phyloP scores from a whole-genome alignment of 2,113 vertebrate species.

The Phrynosoma platyrhinos region DNA sequence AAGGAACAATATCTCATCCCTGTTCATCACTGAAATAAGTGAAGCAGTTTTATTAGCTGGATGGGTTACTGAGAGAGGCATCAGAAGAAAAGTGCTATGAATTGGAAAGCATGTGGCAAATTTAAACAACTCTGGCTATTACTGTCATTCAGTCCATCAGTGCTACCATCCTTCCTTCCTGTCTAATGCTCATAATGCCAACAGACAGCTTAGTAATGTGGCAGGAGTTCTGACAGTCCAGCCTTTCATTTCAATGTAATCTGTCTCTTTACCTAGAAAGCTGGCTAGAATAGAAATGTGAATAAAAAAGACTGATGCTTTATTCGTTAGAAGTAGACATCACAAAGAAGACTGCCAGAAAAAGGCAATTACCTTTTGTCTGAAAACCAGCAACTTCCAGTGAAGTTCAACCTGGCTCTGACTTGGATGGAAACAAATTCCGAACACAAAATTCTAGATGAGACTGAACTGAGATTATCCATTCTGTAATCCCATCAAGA shows the following conservation, averaged over 20 bases:
- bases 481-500: background rate
- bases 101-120: conserved; percentile 12
- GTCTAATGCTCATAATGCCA: background rate
- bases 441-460: background rate
- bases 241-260: background rate
- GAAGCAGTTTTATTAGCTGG: background rate
- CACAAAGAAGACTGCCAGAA: background rate
- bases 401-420: background rate
- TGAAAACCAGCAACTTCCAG: background rate
- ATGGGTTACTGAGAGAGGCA: background rate
- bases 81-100: background rate
- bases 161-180: background rate
- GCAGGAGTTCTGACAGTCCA: background rate
- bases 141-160: background rate
- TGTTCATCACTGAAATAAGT: background rate
- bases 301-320: background rate
- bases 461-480: background rate
- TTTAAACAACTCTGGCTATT: background rate
- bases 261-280: background rate
- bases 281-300: background rate
- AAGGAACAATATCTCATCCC: background rate
- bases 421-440: background rate
- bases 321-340: background rate
- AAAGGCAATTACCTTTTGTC: background rate
- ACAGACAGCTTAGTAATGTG: background rate